phyloP scores from a whole-genome alignment of 2,888 invertebrate species.

The Campoplex nolae region DNA sequence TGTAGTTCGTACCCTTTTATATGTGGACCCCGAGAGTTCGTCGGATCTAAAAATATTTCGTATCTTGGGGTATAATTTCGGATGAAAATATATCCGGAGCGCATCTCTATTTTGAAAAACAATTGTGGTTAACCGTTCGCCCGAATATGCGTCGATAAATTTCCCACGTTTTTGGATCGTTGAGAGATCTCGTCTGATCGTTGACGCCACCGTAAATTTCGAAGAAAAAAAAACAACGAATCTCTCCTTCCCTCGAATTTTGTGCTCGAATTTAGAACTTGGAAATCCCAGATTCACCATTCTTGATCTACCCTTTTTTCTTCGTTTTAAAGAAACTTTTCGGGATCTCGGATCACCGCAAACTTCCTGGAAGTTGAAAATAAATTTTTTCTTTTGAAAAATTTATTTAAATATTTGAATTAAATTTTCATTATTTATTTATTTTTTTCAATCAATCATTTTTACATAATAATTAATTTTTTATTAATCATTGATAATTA shows the following conservation, averaged over 20 bases:
- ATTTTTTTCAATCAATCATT: no score
- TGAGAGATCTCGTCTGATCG: constrained; percentile 34
- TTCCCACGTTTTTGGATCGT: background rate
- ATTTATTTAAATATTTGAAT: no score
- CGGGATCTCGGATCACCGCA: constrained; percentile 9
- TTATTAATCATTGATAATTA: no score
- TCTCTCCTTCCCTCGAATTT: constrained; percentile 13
- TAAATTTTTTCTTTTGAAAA: constrained; percentile 7
- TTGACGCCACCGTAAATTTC: constrained; percentile 14
- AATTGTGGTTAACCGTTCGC: constrained; percentile 3
- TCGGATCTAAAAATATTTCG: background rate
- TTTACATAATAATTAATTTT: no score
- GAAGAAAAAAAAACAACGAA: background rate
- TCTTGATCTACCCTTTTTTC: constrained; percentile 36
- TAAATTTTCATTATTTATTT: no score
- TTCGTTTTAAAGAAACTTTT: constrained; percentile 12
- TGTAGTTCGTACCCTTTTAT: no score
- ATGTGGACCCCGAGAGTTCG: background rate
- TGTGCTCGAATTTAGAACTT: background rate
- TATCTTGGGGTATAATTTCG: background rate
- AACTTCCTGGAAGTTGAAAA: constrained; percentile 26
- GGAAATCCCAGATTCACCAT: background rate
- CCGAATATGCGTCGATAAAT: constrained; percentile 15
- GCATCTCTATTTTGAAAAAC: background rate
- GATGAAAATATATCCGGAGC: background rate